Conservation (phyloP, 2,797 vertebrate species). For the Gastrophryne carolinensis region DNA sequence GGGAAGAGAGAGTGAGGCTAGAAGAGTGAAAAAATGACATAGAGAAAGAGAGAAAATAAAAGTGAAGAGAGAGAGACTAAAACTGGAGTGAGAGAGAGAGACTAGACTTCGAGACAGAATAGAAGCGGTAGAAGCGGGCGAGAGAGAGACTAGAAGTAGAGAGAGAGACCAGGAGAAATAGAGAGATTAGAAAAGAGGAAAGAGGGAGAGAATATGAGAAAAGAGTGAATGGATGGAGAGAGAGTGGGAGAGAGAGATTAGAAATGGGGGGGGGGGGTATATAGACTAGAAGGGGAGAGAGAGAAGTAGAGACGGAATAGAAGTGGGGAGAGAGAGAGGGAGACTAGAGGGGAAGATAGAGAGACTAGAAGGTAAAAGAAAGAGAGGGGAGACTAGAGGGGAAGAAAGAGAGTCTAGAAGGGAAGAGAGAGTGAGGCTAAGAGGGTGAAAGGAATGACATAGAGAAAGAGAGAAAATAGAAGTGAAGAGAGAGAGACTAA, state of each 20-base stretch:
- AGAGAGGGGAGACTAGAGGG: neutral
- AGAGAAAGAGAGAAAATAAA: neutral
- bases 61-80: neutral
- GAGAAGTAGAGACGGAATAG: neutral
- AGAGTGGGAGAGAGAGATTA: neutral
- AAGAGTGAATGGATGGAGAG: neutral
- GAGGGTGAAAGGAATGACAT: neutral
- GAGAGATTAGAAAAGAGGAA: neutral
- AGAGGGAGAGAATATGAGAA: no score
- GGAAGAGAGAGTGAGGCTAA: neutral
- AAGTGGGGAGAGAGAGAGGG: neutral
- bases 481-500: neutral
- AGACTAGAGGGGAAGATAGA: neutral
- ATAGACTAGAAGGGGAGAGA: neutral
- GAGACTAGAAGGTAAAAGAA: neutral
- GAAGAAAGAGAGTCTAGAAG: neutral
- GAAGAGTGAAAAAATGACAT: neutral
- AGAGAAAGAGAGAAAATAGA: neutral
- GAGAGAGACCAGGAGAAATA: neutral
- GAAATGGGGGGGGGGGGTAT: neutral
- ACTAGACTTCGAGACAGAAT: neutral
- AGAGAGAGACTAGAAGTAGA: neutral
- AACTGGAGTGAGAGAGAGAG: neutral
- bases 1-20: neutral
- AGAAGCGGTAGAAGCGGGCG: no score